Conservation (phyloP, 2,797 vertebrate species). For the Enteromius anoplus region DNA sequence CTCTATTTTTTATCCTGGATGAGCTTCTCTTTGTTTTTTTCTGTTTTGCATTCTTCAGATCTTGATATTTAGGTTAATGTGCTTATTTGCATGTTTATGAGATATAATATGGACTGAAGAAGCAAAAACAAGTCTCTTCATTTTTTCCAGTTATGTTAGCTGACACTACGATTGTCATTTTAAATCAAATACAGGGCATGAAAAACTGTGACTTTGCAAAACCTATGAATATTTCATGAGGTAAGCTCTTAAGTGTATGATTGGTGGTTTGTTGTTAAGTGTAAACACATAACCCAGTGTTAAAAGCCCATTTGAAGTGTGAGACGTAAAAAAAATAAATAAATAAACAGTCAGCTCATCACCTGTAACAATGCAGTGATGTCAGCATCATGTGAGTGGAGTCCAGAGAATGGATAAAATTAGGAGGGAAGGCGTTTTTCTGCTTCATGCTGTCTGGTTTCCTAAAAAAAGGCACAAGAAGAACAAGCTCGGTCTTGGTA, state of each 20-base stretch:
- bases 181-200: neutral
- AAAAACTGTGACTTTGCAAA: neutral
- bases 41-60: neutral
- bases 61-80: neutral
- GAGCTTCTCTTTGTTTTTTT: neutral
- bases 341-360: neutral
- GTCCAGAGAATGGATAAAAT: conserved; percentile 98
- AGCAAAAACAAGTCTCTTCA: neutral
- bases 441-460: conserved; percentile 91
- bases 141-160: neutral
- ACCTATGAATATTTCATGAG: neutral
- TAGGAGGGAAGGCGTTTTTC: conserved; percentile 96
- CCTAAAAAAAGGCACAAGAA: conserved; percentile 70
- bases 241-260: neutral
- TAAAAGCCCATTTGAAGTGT: neutral
- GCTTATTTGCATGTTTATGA: neutral
- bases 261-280: conserved; percentile 1
- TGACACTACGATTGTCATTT: neutral
- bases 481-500: neutral
- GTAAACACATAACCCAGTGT: neutral
- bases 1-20: neutral
- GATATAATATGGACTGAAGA: neutral
- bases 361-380: conserved; percentile 76
- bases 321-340: neutral
- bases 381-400: conserved; percentile 99